These are phyloP conservation scores for Eciton burchellii DNA, from an alignment of 1,140 invertebrate genomes.

Conservation along the genomic window DNA sequence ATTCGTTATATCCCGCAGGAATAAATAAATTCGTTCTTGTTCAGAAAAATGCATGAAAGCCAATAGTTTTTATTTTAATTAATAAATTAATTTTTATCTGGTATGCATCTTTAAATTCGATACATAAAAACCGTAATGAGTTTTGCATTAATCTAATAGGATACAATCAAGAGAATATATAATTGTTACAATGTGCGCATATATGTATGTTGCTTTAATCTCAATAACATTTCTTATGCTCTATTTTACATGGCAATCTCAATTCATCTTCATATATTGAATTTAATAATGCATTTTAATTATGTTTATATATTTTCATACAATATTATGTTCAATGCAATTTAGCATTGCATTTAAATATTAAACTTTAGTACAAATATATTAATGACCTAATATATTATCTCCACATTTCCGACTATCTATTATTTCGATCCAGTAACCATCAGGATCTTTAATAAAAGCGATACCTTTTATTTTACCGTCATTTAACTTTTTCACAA, in stretches of 20 bases:
- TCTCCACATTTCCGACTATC: conserved; percentile 86
- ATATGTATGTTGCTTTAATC: conserved; percentile 67
- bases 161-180: conserved; percentile 73
- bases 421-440: conserved; percentile 98
- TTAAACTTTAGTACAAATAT: conserved; percentile 41
- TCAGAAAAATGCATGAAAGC: too few relatives aligned
- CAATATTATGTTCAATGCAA: conserved; percentile 36
- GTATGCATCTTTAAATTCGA: too few relatives aligned
- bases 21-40: too few relatives aligned
- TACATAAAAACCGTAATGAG: too few relatives aligned
- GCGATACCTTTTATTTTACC: conserved; percentile 97
- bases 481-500: conserved; percentile 95
- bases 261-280: conserved; percentile 32
- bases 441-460: conserved; percentile 98
- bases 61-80: too few relatives aligned
- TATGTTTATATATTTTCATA: conserved; percentile 37
- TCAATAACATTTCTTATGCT: conserved; percentile 47
- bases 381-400: conserved; percentile 74
- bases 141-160: too few relatives aligned
- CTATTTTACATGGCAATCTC: conserved; percentile 16
- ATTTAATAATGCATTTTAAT: conserved; percentile 47
- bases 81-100: too few relatives aligned
- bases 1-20: too few relatives aligned
- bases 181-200: conserved; percentile 67
- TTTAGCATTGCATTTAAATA: conserved; percentile 35